Evolutionary conservation across 2,113 vertebrate species (phyloP), one percentile per base, ranked within the genome.

Genomic region (Cnemophilus loriae): DNA sequence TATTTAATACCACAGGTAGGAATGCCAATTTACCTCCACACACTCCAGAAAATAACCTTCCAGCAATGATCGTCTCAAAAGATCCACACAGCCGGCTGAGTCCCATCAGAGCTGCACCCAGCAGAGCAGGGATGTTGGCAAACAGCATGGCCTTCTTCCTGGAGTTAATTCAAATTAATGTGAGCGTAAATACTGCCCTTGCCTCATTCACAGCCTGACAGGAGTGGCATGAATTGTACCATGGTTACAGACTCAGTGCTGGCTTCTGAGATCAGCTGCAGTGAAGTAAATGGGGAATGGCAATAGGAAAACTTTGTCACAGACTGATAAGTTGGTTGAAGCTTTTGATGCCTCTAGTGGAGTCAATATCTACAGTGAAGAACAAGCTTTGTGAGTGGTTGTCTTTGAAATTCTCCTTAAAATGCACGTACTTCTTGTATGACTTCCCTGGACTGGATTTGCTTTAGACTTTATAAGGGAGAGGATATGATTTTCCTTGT

Each of bases 41-140:
- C 41, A 98, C 95, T 89, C 98, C 98, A 50, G 98, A 97, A 73
- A 98, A 80, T 37, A 98, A 95, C 68, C 98, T 95, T 53, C 98
- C 98, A 89, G 97, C 61, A 7, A 98, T 87, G 76, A 98, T 97
- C 98, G 98, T 98, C 96, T 98, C 98, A 95, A 98, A 98, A 35
- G 98, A 98, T 30, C 93, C 96, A 30, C 97, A 97, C 41, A 75
- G 77, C 26, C 70, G 93, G 79, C 98, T 98, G 91, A 98, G 89
- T 33, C 97, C 67, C 98, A 98, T 98, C 64, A 98, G 84, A 73
- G 97, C 10, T n/a, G 98, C 98, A 1, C 98, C 97, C 52, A 98
- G 64, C 17, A 98, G 64, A 11, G 97, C 97, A 89, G 98, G 98
- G 30, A 97, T 59, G 32, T 98, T 98, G 93, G 97, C 97, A 10